Evolutionary conservation across 2,888 invertebrate species (phyloP), one percentile per base, ranked within the genome.

Genomic region (Brachycybe producta): DNA sequence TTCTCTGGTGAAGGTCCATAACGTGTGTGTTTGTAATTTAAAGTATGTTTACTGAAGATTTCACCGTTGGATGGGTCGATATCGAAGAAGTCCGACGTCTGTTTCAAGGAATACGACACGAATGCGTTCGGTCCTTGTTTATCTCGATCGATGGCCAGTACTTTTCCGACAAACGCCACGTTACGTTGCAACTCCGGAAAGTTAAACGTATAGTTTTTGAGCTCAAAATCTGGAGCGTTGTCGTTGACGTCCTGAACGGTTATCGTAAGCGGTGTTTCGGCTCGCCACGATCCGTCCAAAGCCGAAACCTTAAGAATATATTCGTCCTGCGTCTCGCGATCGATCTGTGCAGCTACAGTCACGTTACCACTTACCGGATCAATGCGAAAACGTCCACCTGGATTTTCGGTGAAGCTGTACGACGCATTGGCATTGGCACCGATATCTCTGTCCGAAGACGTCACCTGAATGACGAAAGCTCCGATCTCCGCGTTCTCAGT

Each of bases 191-290:
- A 67, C 63, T 90, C 94, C 0, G 86, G 85, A 59, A 94, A 83
- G 63, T 86, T 84, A 61, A 88, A 88, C 60, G 81, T 83, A 64
- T 95, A 94, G 57, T 76, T 80, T 0, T 81, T 79, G 63, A 84
- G 79, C 59, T 85, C 84, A 64, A 94, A 95, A 65, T 84, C 83
- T 0, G 95, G 95, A 0, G 87, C 80, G 66, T 94, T 94, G 66
- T 95, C 94, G 64, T 95, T 95, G 61, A 87, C 85, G 67, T 95
- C 94, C 66, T 88, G 84, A 48, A 95, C 88, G 0, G 85, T 88
- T 48, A 95, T 84, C 3, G 87, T 86, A 7, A 95, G 70, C 0
- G 86, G 82, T 0, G 92, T 91, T 68, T 87, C 87, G 1, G 86
- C 79, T 57, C 82, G 74, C 92, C 92, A 95, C 1, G 88, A 83